Percentiles rank a stretch among this genome's conserved stretches.
These are phyloP conservation scores for Stichopus horrens DNA, from an alignment of 53 echinoderm and acorn worm species.

Conservation along the genomic window DNA sequence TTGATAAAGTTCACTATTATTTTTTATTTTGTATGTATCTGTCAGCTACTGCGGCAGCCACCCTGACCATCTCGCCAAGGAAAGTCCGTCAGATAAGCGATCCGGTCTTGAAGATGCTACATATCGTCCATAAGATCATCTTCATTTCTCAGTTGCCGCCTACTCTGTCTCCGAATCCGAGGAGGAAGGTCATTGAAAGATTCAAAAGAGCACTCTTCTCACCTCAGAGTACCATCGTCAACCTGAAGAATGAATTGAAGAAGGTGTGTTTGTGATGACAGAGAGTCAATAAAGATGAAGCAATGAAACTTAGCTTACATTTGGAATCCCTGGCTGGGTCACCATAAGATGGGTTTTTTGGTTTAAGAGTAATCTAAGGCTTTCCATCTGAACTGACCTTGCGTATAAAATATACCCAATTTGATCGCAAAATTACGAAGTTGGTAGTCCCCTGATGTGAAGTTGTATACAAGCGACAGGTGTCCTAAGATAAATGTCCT, in stretches of 20 bases:
- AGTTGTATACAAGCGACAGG: too few species aligned
- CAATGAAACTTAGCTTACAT: too few species aligned
- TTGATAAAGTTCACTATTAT: neutral
- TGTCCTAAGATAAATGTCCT: too few species aligned
- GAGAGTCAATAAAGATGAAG: too few species aligned
- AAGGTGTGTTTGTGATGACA: slow-evolving; percentile 51
- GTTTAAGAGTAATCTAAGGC: too few species aligned
- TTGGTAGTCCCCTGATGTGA: too few species aligned
- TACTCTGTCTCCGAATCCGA: slow-evolving; percentile 88
- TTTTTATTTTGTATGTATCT: neutral
- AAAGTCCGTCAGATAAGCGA: slow-evolving; percentile 99
- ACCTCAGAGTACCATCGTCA: slow-evolving; percentile 81
- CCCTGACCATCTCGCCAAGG: slow-evolving; percentile 91
- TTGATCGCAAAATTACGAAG: too few species aligned
- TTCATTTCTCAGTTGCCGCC: slow-evolving; percentile 96
- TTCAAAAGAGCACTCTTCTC: slow-evolving; percentile 98
- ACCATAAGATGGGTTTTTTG: too few species aligned
- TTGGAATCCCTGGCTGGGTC: too few species aligned
- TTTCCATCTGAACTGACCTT: too few species aligned
- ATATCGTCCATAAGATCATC: slow-evolving; percentile 94
- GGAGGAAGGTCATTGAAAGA: slow-evolving; percentile 90
- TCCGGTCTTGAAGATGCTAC: slow-evolving; percentile 91
- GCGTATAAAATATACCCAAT: too few species aligned
- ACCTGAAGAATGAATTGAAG: slow-evolving; percentile 92
- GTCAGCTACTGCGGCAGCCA: slow-evolving; percentile 90